A percentile compares a stretch with the other conserved stretches of the same genome.
Conservation (phyloP, 2,888 invertebrate species). For the Lampropteryx suffumata region DNA sequence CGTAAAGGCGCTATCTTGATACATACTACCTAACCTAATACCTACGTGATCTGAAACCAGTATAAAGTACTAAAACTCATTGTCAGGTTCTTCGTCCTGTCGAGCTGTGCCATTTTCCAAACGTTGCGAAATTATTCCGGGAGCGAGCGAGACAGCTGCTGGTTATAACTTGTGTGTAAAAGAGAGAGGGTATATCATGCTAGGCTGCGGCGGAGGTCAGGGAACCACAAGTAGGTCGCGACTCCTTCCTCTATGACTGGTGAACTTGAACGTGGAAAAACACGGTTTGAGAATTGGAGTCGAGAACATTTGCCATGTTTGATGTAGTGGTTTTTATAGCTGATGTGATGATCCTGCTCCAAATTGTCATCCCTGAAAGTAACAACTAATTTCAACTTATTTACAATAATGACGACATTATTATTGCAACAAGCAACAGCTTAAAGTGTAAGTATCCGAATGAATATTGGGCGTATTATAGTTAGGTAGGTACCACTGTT, state of each 20-base stretch:
- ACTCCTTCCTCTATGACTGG: conserved; percentile 72
- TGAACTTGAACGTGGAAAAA: conserved; percentile 78
- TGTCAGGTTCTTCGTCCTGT: conserved; percentile 56
- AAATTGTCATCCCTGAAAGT: no score
- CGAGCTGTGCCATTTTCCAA: conserved; percentile 61
- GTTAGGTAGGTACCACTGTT: no score
- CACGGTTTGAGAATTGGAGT: conserved; percentile 64
- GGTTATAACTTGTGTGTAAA: conserved; percentile 31
- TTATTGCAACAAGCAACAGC: no score
- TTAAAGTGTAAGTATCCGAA: no score
- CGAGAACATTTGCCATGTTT: conserved; percentile 9
- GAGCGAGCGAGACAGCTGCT: conserved; percentile 60
- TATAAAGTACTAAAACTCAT: conserved; percentile 47
- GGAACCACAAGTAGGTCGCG: conserved; percentile 82
- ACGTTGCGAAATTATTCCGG: conserved; percentile 80
- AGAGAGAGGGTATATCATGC: conserved; percentile 56
- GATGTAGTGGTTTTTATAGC: no score
- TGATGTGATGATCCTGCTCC: no score
- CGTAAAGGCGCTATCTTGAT: background rate
- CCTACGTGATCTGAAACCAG: conserved; percentile 13
- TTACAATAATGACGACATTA: no score
- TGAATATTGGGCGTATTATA: no score
- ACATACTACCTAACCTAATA: no score
- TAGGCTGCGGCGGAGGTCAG: conserved; percentile 79
- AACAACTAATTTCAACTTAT: no score